phyloP scores from a whole-genome alignment of 1,140 invertebrate species.

The Tyrophagus putrescentiae region DNA sequence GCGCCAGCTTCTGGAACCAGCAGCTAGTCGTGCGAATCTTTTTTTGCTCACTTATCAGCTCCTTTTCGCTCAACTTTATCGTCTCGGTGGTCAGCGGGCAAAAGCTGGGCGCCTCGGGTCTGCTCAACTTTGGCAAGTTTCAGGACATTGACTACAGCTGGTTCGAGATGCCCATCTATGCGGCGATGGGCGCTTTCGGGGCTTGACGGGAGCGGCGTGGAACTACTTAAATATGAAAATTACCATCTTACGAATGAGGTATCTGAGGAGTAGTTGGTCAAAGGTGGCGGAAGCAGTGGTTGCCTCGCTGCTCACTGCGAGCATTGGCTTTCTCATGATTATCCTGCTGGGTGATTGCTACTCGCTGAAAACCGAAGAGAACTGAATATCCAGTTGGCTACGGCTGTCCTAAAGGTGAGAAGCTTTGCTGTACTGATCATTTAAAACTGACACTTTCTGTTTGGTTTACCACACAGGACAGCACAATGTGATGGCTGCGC shows the following conservation, averaged over 20 bases:
- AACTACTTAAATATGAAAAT: slow-evolving; percentile 81
- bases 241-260: slow-evolving; percentile 62
- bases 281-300: slow-evolving; percentile 72
- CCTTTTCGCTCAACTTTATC: slow-evolving; percentile 82
- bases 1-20: slow-evolving; percentile 97
- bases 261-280: no score
- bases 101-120: slow-evolving; percentile 52
- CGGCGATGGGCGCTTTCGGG: slow-evolving; percentile 74
- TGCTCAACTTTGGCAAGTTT: slow-evolving; percentile 94
- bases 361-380: slow-evolving; percentile 30
- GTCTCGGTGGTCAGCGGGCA: slow-evolving; percentile 79
- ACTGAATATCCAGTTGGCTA: slow-evolving; percentile 41
- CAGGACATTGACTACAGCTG: slow-evolving; percentile 56
- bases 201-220: slow-evolving; percentile 80
- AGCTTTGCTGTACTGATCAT: no score
- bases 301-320: slow-evolving; percentile 65
- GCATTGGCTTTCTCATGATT: slow-evolving; percentile 72
- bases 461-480: slow-evolving; percentile 77
- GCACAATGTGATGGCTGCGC: slow-evolving; percentile 69
- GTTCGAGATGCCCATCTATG: slow-evolving; percentile 78
- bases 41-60: slow-evolving; percentile 90
- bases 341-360: slow-evolving; percentile 69
- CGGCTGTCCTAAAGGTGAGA: no score
- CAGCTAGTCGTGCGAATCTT: slow-evolving; percentile 92
- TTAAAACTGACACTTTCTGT: no score